phyloP scores from a whole-genome alignment of 2,113 vertebrate species.

The Lepisosteus osseus region DNA sequence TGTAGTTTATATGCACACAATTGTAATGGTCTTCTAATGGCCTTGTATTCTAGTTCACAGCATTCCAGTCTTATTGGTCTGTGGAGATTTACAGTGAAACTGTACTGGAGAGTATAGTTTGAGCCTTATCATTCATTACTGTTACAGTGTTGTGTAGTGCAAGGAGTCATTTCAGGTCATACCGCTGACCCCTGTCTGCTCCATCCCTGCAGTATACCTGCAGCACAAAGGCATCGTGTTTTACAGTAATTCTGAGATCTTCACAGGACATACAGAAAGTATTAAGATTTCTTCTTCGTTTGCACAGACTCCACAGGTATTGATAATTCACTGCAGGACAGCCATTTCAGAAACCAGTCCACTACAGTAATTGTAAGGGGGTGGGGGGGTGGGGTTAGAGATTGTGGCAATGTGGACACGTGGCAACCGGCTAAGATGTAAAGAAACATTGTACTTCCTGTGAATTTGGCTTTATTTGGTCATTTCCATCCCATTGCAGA shows the following conservation, averaged over 20 bases:
- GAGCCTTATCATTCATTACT: slow-evolving; percentile 57
- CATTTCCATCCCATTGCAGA: slow-evolving; percentile 42
- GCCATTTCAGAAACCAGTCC: neutral
- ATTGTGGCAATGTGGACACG: neutral
- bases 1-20: slow-evolving; percentile 50
- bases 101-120: slow-evolving; percentile 59
- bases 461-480: slow-evolving; percentile 35
- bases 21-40: slow-evolving; percentile 49
- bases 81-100: slow-evolving; percentile 70
- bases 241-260: too few species aligned
- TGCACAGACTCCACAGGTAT: neutral
- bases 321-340: neutral
- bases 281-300: too few species aligned
- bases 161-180: neutral
- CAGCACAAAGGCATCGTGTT: too few species aligned
- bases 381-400: neutral
- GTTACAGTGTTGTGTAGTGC: slow-evolving; percentile 10
- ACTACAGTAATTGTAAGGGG: neutral
- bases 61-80: slow-evolving; percentile 66
- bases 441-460: neutral
- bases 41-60: slow-evolving; percentile 64
- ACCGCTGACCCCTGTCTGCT: neutral
- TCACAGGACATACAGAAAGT: too few species aligned
- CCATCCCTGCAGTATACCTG: neutral
- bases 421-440: neutral